A percentile compares a stretch with the other conserved stretches of the same genome.
phyloP scores from a whole-genome alignment of 2,888 invertebrate species.

The Lysandra coridon region DNA sequence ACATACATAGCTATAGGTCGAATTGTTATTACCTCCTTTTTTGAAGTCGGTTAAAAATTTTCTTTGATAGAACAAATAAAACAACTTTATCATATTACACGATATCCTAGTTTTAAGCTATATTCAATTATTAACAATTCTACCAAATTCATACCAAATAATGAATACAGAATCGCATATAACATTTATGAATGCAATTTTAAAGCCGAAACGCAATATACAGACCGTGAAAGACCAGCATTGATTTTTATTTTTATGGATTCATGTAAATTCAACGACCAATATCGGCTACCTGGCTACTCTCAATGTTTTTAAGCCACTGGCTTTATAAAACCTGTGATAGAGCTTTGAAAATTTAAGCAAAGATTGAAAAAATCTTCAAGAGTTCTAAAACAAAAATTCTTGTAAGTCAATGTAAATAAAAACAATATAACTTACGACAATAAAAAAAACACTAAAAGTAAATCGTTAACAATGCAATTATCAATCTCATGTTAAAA shows the following conservation, averaged over 20 bases:
- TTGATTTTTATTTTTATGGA: constrained; percentile 28
- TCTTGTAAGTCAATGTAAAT: no score
- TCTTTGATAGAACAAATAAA: no score
- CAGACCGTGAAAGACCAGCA: constrained; percentile 25
- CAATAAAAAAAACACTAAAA: no score
- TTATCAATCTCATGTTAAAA: no score
- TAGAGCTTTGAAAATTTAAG: neutral
- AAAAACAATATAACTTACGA: no score
- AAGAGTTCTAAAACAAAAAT: no score
- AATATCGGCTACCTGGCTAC: constrained; percentile 6
- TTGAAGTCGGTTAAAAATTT: no score
- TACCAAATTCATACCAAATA: constrained; percentile 5
- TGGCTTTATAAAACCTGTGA: neutral
- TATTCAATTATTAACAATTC: constrained; percentile 3
- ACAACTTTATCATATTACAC: neutral
- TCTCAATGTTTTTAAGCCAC: neutral
- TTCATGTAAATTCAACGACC: constrained; percentile 1
- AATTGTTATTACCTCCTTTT: no score
- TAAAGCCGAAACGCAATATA: constrained; percentile 23
- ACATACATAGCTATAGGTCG: no score
- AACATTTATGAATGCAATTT: constrained; percentile 24
- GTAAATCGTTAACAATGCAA: no score
- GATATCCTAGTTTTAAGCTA: neutral
- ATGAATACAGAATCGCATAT: neutral
- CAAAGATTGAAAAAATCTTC: neutral